Evolutionary conservation across 2,113 vertebrate species (phyloP).

Genomic region (Corythaeola cristata): DNA sequence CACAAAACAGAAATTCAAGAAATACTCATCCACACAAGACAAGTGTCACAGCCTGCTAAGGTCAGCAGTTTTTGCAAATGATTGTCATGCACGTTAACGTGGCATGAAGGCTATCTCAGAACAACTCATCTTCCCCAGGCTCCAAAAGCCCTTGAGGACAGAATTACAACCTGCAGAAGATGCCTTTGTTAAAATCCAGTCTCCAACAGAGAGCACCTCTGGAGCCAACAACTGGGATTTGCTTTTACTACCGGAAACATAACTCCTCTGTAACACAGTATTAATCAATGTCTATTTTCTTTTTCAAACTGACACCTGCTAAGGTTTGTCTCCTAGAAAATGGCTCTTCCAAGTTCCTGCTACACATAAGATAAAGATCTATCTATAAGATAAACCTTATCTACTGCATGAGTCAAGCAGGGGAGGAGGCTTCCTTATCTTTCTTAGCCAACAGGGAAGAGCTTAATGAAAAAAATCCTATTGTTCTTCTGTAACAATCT

Average conservation of each 20-base stretch:
- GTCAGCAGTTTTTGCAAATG: background rate
- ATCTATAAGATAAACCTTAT: background rate
- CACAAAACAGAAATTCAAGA: background rate
- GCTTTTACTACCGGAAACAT: background rate
- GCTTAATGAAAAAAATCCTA: background rate
- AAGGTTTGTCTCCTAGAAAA: background rate
- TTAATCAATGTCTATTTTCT: background rate
- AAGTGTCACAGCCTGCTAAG: background rate
- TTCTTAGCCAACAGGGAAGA: background rate
- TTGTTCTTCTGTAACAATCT: background rate
- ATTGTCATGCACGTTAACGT: background rate
- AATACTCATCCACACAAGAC: background rate
- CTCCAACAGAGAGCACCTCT: background rate
- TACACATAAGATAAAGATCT: background rate
- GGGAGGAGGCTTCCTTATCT: slow-evolving; percentile 27
- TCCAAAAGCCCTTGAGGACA: background rate
- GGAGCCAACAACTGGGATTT: background rate
- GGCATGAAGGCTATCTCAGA: background rate
- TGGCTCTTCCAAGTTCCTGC: background rate
- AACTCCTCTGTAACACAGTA: background rate
- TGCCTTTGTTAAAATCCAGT: background rate
- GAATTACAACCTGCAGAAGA: background rate
- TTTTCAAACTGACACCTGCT: background rate
- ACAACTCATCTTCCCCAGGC: background rate
- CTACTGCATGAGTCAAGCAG: background rate